Base-by-base conservation (phyloP, 2,113 vertebrate genomes). In the Motacilla tschutschensis region DNA sequence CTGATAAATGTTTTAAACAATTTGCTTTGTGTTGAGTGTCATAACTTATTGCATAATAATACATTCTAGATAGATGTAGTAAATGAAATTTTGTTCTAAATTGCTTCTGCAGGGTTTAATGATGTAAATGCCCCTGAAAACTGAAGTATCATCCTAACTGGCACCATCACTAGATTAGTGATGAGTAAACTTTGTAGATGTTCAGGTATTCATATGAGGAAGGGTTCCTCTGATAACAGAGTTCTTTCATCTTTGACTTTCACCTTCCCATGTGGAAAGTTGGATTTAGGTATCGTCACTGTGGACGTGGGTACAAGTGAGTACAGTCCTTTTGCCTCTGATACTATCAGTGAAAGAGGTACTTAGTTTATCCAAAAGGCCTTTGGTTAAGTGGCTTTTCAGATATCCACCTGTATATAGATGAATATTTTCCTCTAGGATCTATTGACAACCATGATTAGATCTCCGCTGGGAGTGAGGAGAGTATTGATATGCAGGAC, bases 281-380 rank as follows among this genome's bases (percentile, higher is more conserved):
- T 40, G 25, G 44, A 80, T 77, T 64, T 67, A 28, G 15, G 15
- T 47, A 13, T 40, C 12, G n/a, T 41, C 10, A 55, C 1, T 17
- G 17, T 17, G 36, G 33, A 9, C 1, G 0, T 53, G 48, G 20
- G 12, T 55, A 13, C 25, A 67, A 24, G 14, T 10, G 17, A 12
- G 15, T n/a, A 9, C 6, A 35, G 14, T 14, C 22, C 33, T 59
- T 54, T 41, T 31, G 17, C 3, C 33, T 76, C 14, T 7, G 1
- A 15, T 69, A 15, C 7, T 15, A 10, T 20, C 17, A 25, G n/a
- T 33, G 78, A 33, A 64, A 72, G 54, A 77, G 25, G 3, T 3
- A 3, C 8, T 64, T 15, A 35, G 1, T 59, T 33, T 50, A 35
- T n/a, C 7, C 4, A 4, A 47, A 33, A 59, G 35, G 1, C 6